A percentile compares a stretch with the other conserved stretches of the same genome.
phyloP scores from a whole-genome alignment of 2,113 vertebrate genomes.

The Edolisoma coerulescens region DNA sequence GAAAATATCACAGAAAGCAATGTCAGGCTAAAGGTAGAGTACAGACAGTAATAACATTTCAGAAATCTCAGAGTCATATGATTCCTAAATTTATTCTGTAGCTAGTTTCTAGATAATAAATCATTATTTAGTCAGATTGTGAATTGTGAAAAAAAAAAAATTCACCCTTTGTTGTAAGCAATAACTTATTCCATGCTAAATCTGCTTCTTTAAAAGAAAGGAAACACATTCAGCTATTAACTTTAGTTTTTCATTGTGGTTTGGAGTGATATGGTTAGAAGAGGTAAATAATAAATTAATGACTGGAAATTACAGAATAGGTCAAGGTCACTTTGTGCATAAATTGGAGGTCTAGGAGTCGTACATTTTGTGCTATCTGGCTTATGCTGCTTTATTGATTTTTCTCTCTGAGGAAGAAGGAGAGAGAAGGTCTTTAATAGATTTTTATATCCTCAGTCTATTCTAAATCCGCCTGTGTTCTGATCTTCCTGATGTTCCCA shows the following conservation, averaged over 20 bases:
- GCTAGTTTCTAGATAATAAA: neutral
- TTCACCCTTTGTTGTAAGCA: neutral
- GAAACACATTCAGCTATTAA: neutral
- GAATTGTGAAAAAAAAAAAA: neutral
- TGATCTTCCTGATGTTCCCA: neutral
- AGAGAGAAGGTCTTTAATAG: constrained; percentile 33
- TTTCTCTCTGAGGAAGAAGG: constrained; percentile 16
- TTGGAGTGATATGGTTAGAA: neutral
- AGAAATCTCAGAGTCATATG: neutral
- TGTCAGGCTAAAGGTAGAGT: neutral
- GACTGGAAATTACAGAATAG: constrained; percentile 56
- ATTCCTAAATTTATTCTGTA: neutral
- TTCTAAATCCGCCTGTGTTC: constrained; percentile 31
- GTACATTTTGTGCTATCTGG: constrained; percentile 23
- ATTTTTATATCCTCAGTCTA: constrained; percentile 52
- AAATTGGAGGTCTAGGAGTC: constrained; percentile 28
- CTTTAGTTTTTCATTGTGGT: constrained; percentile 31
- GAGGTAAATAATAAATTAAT: constrained; percentile 45
- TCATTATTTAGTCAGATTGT: neutral
- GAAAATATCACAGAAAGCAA: neutral
- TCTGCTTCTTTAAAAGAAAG: constrained; percentile 9
- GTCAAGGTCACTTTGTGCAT: constrained; percentile 53
- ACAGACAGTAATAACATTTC: neutral
- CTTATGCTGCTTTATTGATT: constrained; percentile 59
- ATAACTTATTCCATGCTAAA: neutral